Evolutionary conservation across 2,797 vertebrate genomes (phyloP), one percentile per base, ranked within the genome.

Genomic region (Gobio occitaniae): DNA sequence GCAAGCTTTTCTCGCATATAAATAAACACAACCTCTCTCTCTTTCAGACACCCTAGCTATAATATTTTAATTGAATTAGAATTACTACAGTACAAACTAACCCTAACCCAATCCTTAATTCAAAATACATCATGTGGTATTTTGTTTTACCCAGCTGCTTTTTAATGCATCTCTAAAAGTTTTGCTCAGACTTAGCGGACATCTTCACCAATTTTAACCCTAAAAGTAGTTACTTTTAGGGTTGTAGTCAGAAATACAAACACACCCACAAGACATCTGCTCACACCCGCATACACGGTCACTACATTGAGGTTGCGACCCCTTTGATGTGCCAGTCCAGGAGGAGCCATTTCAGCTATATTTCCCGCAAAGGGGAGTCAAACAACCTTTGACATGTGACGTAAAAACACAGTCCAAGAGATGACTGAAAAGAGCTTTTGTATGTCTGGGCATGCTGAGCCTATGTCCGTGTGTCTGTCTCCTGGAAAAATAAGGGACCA

Each of bases 401-500:
- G 2, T 47, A 78, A 17, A 19, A 48, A n/a, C 36, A 44, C 32
- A 59, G 74, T 48, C 36, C 1, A 12, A 84, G 16, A 21, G 65
- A 59, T 2, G n/a, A 84, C n/a, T 79, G 52, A 88, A 92, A 80
- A 82, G 77, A 88, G 80, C 80, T 84, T 90, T 91, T 91, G 88
- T 90, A 76, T 86, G 54, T 65, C 80, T 82, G 56, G 66, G 12
- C 15, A 25, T 70, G 5, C 48, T 25, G 21, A 44, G 36, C 32
- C 21, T 15, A 25, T 13, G 21, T 25, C 78, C 2, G 41, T 59
- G 54, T 69, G 79, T 72, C 78, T 79, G 65, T 78, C 54, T 66
- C 48, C 78, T 52, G 52, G 84, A 84, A 87, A 86, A 87, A 48
- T 16, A 76, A 63, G 56, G 47, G 78, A 69, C 63, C 81, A 84